Conservation (phyloP, 2,797 vertebrate species). For the Onychomys torridus region DNA sequence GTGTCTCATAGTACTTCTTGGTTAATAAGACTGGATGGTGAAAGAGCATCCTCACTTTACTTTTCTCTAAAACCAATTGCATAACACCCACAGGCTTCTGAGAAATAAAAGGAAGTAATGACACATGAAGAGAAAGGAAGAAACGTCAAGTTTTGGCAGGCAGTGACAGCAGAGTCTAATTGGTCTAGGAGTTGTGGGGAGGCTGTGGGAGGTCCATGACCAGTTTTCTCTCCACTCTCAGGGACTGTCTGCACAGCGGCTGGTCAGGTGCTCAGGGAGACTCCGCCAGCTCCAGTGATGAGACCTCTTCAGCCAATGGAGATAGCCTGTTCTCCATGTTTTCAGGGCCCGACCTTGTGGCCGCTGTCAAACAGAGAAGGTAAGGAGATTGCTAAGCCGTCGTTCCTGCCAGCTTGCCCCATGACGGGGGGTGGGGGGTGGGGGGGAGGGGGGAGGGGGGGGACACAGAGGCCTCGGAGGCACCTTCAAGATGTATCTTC, state of each 20-base stretch:
- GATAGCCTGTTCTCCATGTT: slow-evolving; percentile 99
- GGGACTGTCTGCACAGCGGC: slow-evolving; percentile 93
- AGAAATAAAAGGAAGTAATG: not conserved
- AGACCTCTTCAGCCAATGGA: slow-evolving; percentile 98
- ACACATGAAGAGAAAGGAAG: not conserved
- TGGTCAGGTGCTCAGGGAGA: slow-evolving; percentile 98
- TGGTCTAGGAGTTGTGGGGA: not conserved
- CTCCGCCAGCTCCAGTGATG: slow-evolving; percentile 98
- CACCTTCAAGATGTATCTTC: not conserved
- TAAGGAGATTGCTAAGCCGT: slow-evolving; percentile 79
- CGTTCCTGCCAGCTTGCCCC: not conserved
- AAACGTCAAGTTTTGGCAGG: not conserved
- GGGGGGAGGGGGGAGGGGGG: too few relatives aligned
- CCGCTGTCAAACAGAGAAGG: slow-evolving; percentile 98
- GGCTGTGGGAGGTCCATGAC: not conserved
- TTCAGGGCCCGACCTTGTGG: slow-evolving; percentile 98
- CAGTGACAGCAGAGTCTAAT: not conserved
- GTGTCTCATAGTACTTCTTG: not conserved
- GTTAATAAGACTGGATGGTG: not conserved
- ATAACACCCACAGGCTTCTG: slow-evolving; percentile 39
- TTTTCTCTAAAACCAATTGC: slow-evolving; percentile 37
- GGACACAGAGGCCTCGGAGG: not conserved
- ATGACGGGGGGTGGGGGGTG: not conserved
- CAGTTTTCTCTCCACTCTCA: slow-evolving; percentile 79
- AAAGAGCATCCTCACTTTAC: slow-evolving; percentile 18